Evolutionary conservation across 1,140 invertebrate species (phyloP), one percentile per base, ranked within the genome.

Genomic region (Anoplolepis gracilipes): DNA sequence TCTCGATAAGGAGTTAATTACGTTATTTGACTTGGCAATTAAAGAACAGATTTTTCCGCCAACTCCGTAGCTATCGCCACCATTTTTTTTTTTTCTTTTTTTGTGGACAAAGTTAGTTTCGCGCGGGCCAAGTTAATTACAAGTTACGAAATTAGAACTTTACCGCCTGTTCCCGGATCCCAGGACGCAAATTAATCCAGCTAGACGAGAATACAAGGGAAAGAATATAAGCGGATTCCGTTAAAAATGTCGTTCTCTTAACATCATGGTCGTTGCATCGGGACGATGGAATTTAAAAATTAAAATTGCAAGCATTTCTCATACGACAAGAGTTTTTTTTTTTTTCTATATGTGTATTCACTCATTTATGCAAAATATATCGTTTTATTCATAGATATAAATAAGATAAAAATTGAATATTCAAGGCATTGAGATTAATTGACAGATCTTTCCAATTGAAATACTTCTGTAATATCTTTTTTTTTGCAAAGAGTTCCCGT

Each of bases 61-160:
- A 55, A 55, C 77, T 79, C 62, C 28, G 25, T 25, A 42, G 76
- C 49, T n/a, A 55, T 46, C 11, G 13, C 30, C 65, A 36, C 6
- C 13, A n/a, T n/a, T n/a, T n/a, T n/a, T n/a, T 79, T 33, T 42
- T 25, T 53, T 46, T 73, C 25, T 82, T 82, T 53, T 73, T 82
- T 42, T 25, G n/a, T 36, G 55, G 28, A 73, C 67, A 8, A 82
- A 82, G 78, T 82, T 82, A 46, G 36, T 36, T 42, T 30, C 53
- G 67, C 53, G 78, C 53, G 67, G 78, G 36, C 67, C 78, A 59
- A 82, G 67, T 73, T 82, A 82, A 82, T 82, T 81, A 81, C 78
- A 59, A 82, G 78, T 81, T 81, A 72, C 78, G 13, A 82, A 82
- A 82, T 82, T 82, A 59, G 67, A 82, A 82, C 65, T 82, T 82